Conservation (phyloP, 2,113 vertebrate genomes). For the Bucco capensis region DNA sequence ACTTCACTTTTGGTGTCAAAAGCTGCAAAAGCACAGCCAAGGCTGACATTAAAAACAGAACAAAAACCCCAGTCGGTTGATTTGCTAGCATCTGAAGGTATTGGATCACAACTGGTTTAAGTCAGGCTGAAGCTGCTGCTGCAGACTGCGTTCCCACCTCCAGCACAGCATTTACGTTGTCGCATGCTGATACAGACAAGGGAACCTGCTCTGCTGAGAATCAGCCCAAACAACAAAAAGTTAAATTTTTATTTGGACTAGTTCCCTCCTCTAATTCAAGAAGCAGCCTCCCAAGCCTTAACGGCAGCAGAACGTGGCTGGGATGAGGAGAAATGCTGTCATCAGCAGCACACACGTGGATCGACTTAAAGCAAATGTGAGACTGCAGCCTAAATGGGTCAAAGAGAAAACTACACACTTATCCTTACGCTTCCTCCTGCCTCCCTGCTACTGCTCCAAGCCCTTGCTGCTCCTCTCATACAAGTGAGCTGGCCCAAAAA, state of each 20-base stretch:
- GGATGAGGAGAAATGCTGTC: conserved; percentile 14
- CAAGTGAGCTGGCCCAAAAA: not conserved
- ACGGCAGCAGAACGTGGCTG: not conserved
- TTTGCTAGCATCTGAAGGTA: not conserved
- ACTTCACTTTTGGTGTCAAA: not conserved
- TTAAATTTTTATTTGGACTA: not conserved
- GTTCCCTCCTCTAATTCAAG: not conserved
- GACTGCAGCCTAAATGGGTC: conserved; percentile 17
- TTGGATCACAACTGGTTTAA: not conserved
- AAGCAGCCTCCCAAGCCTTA: not conserved
- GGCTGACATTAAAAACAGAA: not conserved
- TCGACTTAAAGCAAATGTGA: not conserved
- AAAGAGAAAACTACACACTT: conserved; percentile 21
- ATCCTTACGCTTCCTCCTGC: not conserved
- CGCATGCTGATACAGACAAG: not conserved
- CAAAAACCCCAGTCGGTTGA: not conserved
- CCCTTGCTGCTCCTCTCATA: rapidly evolving
- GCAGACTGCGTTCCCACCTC: not conserved
- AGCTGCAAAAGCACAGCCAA: not conserved
- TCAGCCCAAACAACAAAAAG: not conserved
- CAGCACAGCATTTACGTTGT: not conserved
- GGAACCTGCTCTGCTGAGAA: not conserved
- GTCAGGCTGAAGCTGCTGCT: not conserved
- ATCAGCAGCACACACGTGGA: not conserved
- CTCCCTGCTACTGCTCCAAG: not conserved